Evolutionary conservation across 53 echinoderm and acorn worm genomes (phyloP).

Genomic region (Mesocentrotus franciscanus): DNA sequence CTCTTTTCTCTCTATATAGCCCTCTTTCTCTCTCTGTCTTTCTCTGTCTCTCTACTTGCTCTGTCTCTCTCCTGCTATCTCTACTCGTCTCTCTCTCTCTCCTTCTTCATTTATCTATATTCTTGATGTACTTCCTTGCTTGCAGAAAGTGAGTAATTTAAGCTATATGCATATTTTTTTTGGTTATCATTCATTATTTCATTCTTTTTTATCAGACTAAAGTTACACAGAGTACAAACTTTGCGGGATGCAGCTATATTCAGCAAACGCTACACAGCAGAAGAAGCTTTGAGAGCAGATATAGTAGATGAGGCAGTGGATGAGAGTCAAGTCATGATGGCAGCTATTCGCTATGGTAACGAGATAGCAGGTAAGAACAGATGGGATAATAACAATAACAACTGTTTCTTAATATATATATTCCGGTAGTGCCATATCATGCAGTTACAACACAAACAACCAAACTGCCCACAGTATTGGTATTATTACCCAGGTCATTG

Average conservation of each 20-base stretch:
- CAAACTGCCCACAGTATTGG: too few species aligned
- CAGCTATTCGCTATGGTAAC: constrained; percentile 52
- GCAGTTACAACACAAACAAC: too few species aligned
- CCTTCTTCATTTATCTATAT: background rate
- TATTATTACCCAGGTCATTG: too few species aligned
- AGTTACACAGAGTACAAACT: constrained; percentile 56
- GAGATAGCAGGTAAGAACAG: constrained; percentile 52
- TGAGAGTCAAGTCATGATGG: constrained; percentile 63
- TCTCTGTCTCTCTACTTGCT: too few species aligned
- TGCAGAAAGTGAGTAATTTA: background rate
- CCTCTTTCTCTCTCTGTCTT: too few species aligned
- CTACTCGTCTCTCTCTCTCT: background rate
- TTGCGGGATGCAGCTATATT: constrained; percentile 76
- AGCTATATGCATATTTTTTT: background rate
- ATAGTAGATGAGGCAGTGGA: constrained; percentile 76
- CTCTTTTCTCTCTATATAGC: background rate
- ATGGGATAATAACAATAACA: too few species aligned
- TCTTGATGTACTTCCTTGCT: background rate
- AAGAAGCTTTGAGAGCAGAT: constrained; percentile 66
- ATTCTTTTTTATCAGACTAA: constrained; percentile 58
- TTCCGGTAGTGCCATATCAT: too few species aligned
- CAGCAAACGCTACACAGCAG: constrained; percentile 78
- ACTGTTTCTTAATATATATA: too few species aligned
- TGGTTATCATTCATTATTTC: background rate
- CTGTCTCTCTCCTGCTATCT: too few species aligned